Percentiles rank a stretch among this genome's conserved stretches.
Conservation (phyloP, 2,113 vertebrate genomes). For the Oreochromis tanganicae region DNA sequence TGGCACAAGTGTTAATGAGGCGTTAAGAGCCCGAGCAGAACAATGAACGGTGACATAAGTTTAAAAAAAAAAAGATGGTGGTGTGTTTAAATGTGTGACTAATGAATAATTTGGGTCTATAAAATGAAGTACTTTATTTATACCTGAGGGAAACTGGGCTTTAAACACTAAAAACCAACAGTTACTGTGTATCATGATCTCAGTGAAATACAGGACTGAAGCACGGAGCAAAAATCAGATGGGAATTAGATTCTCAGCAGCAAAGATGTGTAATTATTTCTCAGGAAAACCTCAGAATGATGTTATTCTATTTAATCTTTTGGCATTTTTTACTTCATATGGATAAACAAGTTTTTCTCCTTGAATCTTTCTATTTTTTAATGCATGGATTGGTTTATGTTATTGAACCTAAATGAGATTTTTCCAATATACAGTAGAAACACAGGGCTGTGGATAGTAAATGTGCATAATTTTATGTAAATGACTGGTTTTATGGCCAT, state of each 20-base stretch:
- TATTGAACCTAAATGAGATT: neutral
- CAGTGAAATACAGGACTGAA: neutral
- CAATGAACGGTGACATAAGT: slow-evolving; percentile 11
- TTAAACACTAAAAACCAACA: neutral
- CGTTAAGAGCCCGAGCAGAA: slow-evolving; percentile 13
- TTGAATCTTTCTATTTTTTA: neutral
- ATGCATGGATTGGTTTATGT: neutral
- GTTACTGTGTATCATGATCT: neutral
- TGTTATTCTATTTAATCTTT: neutral
- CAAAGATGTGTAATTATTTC: neutral
- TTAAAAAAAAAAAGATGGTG: neutral
- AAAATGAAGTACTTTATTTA: neutral
- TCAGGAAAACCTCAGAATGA: neutral
- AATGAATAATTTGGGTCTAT: slow-evolving; percentile 24
- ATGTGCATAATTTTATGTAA: neutral
- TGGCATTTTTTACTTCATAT: neutral
- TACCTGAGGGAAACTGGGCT: neutral
- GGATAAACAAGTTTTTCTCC: neutral
- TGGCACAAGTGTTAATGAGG: slow-evolving; percentile 33
- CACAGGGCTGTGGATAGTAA: neutral
- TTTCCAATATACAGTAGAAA: neutral
- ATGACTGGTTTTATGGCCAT: neutral
- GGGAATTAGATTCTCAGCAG: neutral
- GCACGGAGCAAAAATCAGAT: neutral
- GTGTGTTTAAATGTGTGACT: slow-evolving; percentile 5